Evolutionary conservation across 2,888 invertebrate genomes (phyloP).

Genomic region (Augochlorella aurata): DNA sequence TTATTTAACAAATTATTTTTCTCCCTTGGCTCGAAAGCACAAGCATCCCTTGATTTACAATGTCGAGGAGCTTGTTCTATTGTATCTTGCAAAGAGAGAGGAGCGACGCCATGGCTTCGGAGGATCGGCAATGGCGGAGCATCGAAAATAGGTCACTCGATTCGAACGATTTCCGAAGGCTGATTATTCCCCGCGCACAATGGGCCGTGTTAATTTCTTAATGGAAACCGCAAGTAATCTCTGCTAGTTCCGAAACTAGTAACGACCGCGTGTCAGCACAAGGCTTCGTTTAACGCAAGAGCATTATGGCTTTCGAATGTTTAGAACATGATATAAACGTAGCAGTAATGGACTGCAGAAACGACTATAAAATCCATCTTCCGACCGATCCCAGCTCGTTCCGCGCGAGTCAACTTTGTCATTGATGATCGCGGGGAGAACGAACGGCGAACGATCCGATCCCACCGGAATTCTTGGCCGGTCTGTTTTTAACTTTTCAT

Average conservation of each 20-base stretch:
- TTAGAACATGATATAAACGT: constrained; percentile 80
- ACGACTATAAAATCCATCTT: constrained; percentile 76
- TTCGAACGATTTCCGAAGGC: constrained; percentile 22
- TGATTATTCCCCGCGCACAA: constrained; percentile 35
- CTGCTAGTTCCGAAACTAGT: constrained; percentile 57
- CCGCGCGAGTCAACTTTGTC: constrained; percentile 52
- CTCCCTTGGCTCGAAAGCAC: no score
- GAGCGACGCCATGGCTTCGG: background rate
- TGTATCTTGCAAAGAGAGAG: no score
- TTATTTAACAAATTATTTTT: no score
- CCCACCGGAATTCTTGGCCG: background rate
- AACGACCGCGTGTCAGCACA: constrained; percentile 60
- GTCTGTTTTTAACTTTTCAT: background rate
- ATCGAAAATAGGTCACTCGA: constrained; percentile 45
- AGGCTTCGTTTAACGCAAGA: constrained; percentile 69
- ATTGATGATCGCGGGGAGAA: constrained; percentile 39
- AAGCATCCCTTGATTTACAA: no score
- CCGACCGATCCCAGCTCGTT: constrained; percentile 40
- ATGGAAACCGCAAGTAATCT: constrained; percentile 70
- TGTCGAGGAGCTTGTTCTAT: no score
- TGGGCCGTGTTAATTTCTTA: constrained; percentile 61
- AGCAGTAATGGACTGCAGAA: constrained; percentile 81
- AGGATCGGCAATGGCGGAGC: background rate
- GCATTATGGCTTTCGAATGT: constrained; percentile 78
- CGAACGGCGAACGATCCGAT: constrained; percentile 23